Conservation (phyloP, 2,888 invertebrate species). For the Eledone cirrhosa region DNA sequence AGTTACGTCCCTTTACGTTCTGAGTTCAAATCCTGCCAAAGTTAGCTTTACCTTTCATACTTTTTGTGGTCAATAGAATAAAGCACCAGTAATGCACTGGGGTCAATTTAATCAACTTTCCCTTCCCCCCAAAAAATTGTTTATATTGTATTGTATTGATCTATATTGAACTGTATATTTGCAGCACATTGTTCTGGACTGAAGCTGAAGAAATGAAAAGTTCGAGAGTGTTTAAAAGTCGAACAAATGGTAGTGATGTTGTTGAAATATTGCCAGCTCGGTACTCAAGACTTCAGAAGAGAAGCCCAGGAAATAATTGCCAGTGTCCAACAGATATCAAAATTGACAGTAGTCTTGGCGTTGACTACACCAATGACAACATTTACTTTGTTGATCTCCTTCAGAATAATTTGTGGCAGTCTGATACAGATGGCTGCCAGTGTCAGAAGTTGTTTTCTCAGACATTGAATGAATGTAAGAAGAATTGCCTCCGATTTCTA, state of each 20-base stretch:
- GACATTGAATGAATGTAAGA: neutral
- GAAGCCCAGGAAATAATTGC: neutral
- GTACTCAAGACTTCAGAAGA: neutral
- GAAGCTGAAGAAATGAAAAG: conserved; percentile 39
- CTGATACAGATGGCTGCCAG: conserved; percentile 8
- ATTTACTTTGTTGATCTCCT: conserved; percentile 16
- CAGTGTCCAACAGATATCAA: neutral
- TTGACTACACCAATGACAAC: conserved; percentile 14
- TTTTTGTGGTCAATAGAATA: too few relatives aligned
- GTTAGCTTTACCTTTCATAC: too few relatives aligned
- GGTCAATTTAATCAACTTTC: too few relatives aligned
- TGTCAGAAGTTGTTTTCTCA: conserved; percentile 16
- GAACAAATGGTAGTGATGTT: conserved; percentile 33
- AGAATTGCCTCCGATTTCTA: neutral
- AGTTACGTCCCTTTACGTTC: too few relatives aligned
- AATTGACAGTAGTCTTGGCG: neutral
- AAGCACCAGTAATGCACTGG: too few relatives aligned
- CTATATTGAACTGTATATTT: conserved; percentile 22
- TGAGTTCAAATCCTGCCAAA: too few relatives aligned
- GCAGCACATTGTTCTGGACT: conserved; percentile 55
- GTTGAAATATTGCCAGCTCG: neutral
- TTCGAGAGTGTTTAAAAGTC: conserved; percentile 35
- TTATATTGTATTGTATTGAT: too few relatives aligned
- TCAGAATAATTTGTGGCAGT: neutral
- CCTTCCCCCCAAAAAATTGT: too few relatives aligned